These are phyloP conservation scores for Rhagium mordax DNA, from an alignment of 2,888 invertebrate genomes.

Conservation along the genomic window DNA sequence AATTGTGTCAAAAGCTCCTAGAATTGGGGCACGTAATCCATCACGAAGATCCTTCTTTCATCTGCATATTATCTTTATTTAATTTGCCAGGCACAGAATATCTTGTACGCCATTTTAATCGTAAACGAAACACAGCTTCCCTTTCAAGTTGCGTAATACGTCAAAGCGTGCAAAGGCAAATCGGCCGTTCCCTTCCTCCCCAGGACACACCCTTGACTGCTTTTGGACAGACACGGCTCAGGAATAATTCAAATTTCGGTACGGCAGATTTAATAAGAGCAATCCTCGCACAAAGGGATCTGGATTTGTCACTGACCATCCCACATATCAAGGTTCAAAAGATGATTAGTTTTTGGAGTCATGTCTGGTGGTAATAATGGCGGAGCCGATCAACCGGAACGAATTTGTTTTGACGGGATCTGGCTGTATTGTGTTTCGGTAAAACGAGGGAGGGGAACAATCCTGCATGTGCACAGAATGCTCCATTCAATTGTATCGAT, in stretches of 20 bases:
- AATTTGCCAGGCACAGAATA: not conserved
- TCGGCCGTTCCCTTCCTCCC: not conserved
- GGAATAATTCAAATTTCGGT: not conserved
- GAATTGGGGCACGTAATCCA: too few species aligned
- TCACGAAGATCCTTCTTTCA: not conserved
- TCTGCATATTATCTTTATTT: not conserved
- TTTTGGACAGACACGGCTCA: not conserved
- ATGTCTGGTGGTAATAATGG: not conserved
- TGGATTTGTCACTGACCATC: constrained; percentile 5
- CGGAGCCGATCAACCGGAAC: constrained; percentile 8
- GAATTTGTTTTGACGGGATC: constrained; percentile 16
- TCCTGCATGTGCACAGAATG: not conserved
- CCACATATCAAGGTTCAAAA: constrained; percentile 16
- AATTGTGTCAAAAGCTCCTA: too few species aligned
- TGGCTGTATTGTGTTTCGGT: constrained; percentile 1
- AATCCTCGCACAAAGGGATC: not conserved
- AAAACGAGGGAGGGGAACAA: not conserved
- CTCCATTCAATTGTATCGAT: constrained; percentile 4
- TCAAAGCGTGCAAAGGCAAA: not conserved
- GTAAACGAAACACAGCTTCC: not conserved
- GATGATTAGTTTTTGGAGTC: constrained; percentile 26
- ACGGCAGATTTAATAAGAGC: not conserved
- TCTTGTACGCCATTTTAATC: not conserved
- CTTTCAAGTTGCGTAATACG: not conserved
- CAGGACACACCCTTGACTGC: not conserved